phyloP scores from a whole-genome alignment of 1,140 invertebrate genomes.

The Drosophila lowei region DNA sequence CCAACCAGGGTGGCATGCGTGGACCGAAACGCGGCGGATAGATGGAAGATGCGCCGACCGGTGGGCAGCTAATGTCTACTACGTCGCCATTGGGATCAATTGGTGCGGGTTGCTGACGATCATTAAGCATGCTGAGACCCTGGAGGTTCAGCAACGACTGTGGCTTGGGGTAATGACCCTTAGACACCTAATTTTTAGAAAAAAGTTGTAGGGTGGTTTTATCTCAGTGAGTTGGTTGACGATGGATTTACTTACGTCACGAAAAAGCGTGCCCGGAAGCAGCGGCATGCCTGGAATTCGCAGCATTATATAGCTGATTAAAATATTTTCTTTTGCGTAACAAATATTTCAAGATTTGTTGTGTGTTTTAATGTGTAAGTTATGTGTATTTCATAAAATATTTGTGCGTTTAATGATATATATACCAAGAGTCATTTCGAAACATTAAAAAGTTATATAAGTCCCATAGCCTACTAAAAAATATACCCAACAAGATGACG shows the following conservation, averaged over 20 bases:
- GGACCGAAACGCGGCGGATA: slow-evolving; percentile 88
- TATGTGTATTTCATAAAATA: neutral
- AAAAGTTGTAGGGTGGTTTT: neutral
- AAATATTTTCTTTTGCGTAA: neutral
- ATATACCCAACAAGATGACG: too few relatives aligned
- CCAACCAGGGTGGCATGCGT: slow-evolving; percentile 91
- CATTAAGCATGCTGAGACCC: slow-evolving; percentile 83
- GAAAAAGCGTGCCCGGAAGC: slow-evolving; percentile 72
- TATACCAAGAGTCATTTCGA: too few relatives aligned
- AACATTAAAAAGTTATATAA: too few relatives aligned
- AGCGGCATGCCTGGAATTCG: slow-evolving; percentile 80
- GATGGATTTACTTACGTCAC: slow-evolving; percentile 63
- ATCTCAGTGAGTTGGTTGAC: neutral
- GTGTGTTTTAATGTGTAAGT: neutral
- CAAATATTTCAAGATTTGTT: neutral
- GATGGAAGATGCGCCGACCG: slow-evolving; percentile 85
- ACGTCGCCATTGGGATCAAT: slow-evolving; percentile 50
- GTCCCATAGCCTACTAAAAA: too few relatives aligned
- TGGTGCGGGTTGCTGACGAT: slow-evolving; percentile 39
- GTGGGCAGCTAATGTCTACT: slow-evolving; percentile 71
- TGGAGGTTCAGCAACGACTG: slow-evolving; percentile 67
- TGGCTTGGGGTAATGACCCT: slow-evolving; percentile 84
- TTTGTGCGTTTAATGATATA: too few relatives aligned
- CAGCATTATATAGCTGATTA: slow-evolving; percentile 44
- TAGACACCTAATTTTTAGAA: slow-evolving; percentile 84